Conservation (phyloP, 2,888 invertebrate genomes). For the Agrotis exclamationis region DNA sequence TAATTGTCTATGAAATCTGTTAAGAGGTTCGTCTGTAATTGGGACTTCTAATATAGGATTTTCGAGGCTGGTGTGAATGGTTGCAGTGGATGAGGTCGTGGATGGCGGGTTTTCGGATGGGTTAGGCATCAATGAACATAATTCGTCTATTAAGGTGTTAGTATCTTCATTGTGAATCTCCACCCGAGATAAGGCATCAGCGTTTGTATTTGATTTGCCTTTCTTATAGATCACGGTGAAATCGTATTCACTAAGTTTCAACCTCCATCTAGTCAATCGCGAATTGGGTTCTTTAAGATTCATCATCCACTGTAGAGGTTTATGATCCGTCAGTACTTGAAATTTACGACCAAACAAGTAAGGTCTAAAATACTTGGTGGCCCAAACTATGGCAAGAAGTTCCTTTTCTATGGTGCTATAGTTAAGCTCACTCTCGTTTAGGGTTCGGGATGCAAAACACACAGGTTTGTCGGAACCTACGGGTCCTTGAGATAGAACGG, state of each 20-base stretch:
- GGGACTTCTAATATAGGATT: not conserved
- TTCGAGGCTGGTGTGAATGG: not conserved
- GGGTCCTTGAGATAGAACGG: not conserved
- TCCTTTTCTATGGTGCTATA: constrained; percentile 2
- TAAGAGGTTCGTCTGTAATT: not conserved
- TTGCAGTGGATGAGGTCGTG: not conserved
- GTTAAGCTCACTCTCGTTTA: not conserved
- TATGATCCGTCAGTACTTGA: not conserved
- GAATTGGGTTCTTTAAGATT: not conserved
- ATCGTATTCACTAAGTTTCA: not conserved
- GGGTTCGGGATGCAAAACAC: not conserved
- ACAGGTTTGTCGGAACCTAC: constrained; percentile 1
- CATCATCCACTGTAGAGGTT: not conserved
- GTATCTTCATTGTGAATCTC: not conserved
- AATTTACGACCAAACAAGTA: not conserved
- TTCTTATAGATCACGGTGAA: not conserved
- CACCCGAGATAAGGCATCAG: not conserved
- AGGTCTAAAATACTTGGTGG: not conserved
- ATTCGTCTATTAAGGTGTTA: not conserved
- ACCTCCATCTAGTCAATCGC: constrained; percentile 1
- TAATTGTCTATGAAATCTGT: not conserved
- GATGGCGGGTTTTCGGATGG: constrained; percentile 1
- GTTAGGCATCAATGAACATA: not conserved
- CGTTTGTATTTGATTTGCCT: not conserved
- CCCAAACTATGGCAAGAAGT: not conserved